These are phyloP conservation scores for Hirtodrosophila alboralis DNA, from an alignment of 2,888 invertebrate genomes.

Conservation along the genomic window DNA sequence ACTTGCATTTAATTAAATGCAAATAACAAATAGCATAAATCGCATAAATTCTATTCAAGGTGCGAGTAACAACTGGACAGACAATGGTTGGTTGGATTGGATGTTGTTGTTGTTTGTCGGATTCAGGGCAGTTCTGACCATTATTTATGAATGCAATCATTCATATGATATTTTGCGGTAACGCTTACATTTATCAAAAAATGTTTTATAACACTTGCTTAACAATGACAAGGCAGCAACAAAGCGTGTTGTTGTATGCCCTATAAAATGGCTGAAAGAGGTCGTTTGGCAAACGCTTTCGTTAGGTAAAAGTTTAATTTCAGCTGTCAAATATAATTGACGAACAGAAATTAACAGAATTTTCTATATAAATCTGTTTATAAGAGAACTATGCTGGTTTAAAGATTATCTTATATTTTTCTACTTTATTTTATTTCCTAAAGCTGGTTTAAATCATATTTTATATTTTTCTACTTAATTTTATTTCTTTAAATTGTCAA, in stretches of 20 bases:
- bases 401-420: no score
- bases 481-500: conserved; percentile 41
- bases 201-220: conserved; percentile 76
- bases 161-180: conserved; percentile 78
- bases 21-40: conserved; percentile 73
- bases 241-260: neutral
- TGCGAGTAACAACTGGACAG: conserved; percentile 15
- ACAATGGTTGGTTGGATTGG: neutral
- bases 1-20: conserved; percentile 77
- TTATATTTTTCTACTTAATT: no score
- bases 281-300: no score
- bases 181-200: conserved; percentile 73
- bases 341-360: no score
- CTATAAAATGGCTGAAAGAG: neutral
- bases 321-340: no score
- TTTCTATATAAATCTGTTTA: no score
- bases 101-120: conserved; percentile 8
- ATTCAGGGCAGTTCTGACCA: conserved; percentile 51
- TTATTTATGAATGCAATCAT: conserved; percentile 78
- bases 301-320: no score
- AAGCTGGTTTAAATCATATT: no score
- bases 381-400: no score
- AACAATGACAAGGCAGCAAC: conserved; percentile 36
- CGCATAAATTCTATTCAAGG: conserved; percentile 62
- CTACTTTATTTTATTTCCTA: no score